phyloP scores from a whole-genome alignment of 2,888 invertebrate species.

The Stenoptilia bipunctidactyla region DNA sequence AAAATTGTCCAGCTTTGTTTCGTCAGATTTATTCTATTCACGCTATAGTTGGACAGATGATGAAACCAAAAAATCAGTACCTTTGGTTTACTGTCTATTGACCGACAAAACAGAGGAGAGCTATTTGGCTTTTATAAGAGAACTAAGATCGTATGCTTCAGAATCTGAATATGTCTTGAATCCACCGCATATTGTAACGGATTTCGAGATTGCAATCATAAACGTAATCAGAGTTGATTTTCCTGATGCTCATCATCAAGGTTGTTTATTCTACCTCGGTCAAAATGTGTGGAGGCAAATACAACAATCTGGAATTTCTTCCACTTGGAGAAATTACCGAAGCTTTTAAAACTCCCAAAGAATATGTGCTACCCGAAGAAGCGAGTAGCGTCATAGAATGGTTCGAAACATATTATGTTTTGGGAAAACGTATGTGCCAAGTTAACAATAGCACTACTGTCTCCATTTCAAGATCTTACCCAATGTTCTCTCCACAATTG shows the following conservation, averaged over 20 bases:
- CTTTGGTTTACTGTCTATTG: neutral
- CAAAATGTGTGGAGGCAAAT: constrained; percentile 9
- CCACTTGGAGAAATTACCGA: neutral
- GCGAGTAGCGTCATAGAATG: neutral
- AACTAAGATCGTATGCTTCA: neutral
- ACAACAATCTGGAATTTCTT: constrained; percentile 1
- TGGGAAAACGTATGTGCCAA: too few species aligned
- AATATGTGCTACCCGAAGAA: neutral
- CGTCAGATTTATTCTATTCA: constrained; percentile 11
- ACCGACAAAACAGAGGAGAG: neutral
- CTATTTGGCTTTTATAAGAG: neutral
- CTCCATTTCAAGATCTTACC: constrained; percentile 2
- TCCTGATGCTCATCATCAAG: constrained; percentile 3
- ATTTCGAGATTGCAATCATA: constrained; percentile 7
- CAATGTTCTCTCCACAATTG: constrained; percentile 6
- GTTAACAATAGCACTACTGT: too few species aligned
- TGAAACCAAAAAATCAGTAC: constrained; percentile 3
- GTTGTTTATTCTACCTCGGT: constrained; percentile 5
- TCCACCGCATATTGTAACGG: constrained; percentile 5
- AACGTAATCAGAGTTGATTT: constrained; percentile 5
- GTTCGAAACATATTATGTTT: neutral
- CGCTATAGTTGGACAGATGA: constrained; percentile 7
- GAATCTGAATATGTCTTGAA: neutral
- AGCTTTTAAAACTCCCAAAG: neutral
- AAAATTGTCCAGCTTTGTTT: constrained; percentile 2